A percentile compares a stretch with the other conserved stretches of the same genome.
Evolutionary conservation across 2,888 invertebrate genomes (phyloP).

Genomic region (Ecliptopera silaceata): DNA sequence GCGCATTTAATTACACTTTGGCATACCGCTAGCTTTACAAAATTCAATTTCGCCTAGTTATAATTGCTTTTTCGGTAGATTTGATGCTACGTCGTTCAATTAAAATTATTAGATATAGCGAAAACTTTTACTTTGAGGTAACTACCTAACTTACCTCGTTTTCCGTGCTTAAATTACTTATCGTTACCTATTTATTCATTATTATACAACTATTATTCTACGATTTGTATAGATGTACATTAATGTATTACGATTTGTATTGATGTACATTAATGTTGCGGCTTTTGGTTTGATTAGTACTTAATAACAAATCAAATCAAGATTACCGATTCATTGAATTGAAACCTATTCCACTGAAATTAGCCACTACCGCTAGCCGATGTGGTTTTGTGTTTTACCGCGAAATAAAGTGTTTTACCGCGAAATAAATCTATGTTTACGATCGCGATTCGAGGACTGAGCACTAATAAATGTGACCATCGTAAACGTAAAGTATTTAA

Average conservation of each 20-base stretch:
- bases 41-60: conserved; percentile 19
- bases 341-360: background rate
- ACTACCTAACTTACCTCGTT: no score
- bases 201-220: no score
- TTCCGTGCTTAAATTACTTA: no score
- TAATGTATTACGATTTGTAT: no score
- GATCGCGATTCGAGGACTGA: conserved; percentile 1
- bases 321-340: background rate
- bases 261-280: no score
- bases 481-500: no score
- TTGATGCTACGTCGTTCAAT: conserved; percentile 6
- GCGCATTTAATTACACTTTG: conserved; percentile 4
- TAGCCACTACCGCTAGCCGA: background rate
- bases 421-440: conserved; percentile 1
- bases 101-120: background rate
- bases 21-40: conserved; percentile 3
- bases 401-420: background rate
- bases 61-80: conserved; percentile 18
- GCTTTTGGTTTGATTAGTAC: no score
- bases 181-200: no score
- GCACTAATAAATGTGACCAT: no score
- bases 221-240: no score
- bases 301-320: no score
- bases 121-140: background rate
- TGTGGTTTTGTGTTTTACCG: background rate